phyloP scores from a whole-genome alignment of 2,797 vertebrate species.

The Semaprochilodus insignis region DNA sequence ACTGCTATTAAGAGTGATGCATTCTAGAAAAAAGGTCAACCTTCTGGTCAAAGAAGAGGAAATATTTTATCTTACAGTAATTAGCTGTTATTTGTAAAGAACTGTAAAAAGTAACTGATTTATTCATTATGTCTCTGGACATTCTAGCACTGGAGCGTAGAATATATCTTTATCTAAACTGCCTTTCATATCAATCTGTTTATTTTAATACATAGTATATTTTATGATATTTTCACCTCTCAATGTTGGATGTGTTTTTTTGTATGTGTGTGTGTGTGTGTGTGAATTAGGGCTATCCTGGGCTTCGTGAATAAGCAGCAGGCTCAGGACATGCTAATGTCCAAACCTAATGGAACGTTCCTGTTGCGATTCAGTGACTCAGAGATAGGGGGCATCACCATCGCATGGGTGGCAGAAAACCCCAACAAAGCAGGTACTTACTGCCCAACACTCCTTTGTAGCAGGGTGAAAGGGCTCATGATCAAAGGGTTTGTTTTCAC shows the following conservation, averaged over 20 bases:
- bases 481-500: background rate
- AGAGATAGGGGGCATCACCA: conserved; percentile 95
- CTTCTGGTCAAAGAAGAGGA: too few relatives aligned
- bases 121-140: too few relatives aligned
- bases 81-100: too few relatives aligned
- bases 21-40: too few relatives aligned
- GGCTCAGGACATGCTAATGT: conserved; percentile 93
- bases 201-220: too few relatives aligned
- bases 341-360: conserved; percentile 96
- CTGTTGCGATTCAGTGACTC: conserved; percentile 96
- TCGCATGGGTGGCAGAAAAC: conserved; percentile 92
- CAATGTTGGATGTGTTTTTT: conserved; percentile 3
- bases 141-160: too few relatives aligned
- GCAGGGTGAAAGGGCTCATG: background rate
- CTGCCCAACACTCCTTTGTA: background rate
- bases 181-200: too few relatives aligned
- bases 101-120: too few relatives aligned
- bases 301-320: conserved; percentile 98
- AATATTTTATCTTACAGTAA: too few relatives aligned
- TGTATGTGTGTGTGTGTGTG: conserved; percentile 22
- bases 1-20: too few relatives aligned
- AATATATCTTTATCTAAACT: too few relatives aligned
- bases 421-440: conserved; percentile 83
- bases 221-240: background rate
- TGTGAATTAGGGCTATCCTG: conserved; percentile 86